Evolutionary conservation across 1,140 invertebrate species (phyloP), one percentile per base, ranked within the genome.

Genomic region (Cydia amplana): DNA sequence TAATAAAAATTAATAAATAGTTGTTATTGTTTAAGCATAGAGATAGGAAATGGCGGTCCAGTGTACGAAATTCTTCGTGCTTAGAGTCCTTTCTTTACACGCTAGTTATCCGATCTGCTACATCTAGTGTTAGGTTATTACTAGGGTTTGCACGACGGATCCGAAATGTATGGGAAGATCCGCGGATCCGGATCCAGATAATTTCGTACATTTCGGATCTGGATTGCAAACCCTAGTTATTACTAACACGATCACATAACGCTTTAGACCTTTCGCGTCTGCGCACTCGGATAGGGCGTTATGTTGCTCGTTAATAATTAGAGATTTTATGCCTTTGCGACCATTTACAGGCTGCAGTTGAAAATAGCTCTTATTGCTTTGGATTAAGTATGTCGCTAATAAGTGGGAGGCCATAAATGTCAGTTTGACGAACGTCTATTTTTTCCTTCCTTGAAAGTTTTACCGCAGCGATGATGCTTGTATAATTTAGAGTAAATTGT

Each of bases 231-330:
- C n/a, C n/a, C n/a, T n/a, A n/a, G n/a, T n/a, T n/a, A 3, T 1
- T 25, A 46, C 43, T 46, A 46, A 46, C 43, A 55, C n/a, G 51
- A 55, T 55, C 51, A 14, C n/a, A 9, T 40, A 46, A 16, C 43
- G 43, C 51, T 7, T 55, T 55, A 18, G 51, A 55, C 4, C 51
- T 55, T 55, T 55, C 51, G 51, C 51, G 18, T 55, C 51, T 18
- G n/a, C 51, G 51, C n/a, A 18, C 51, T 55, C 5, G 28, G 23
- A 67, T 32, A 73, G 25, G 46, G 40, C 46, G 72, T 73, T 46
- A 73, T 73, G 72, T 40, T 46, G 46, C 72, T 49, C 72, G 40
- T 73, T 51, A 73, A 73, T 73, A 51, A 73, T 73, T 49, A 73
- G 40, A 73, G 70, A 73, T 51, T 28, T 73, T 73, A 73, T 49